Percentiles rank a stretch among this genome's conserved stretches.
Evolutionary conservation across 2,113 vertebrate species (phyloP).

Genomic region (Amazona guildingii): DNA sequence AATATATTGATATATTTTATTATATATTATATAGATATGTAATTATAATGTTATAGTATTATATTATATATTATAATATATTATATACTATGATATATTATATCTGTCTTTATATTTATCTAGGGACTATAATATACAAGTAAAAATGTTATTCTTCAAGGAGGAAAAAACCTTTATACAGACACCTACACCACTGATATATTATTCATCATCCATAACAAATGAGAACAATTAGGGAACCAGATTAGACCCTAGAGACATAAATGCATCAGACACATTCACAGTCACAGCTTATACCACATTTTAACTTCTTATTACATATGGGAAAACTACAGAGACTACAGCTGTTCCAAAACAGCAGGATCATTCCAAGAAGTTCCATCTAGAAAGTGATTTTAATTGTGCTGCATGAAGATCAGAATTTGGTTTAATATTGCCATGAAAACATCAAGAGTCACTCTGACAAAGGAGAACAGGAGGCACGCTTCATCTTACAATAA

Average conservation of each 20-base stretch:
- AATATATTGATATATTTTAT: neutral
- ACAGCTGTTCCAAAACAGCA: neutral
- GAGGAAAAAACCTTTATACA: neutral
- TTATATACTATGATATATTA: too few relatives aligned
- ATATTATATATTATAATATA: too few relatives aligned
- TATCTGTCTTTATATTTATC: too few relatives aligned
- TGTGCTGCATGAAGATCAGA: neutral
- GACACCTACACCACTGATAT: constrained; percentile 8
- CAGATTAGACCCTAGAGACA: constrained; percentile 2
- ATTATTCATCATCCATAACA: constrained; percentile 16
- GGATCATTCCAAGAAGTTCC: neutral
- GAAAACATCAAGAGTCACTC: neutral
- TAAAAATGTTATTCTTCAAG: neutral
- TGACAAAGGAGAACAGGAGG: neutral
- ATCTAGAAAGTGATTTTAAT: neutral
- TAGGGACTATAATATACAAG: neutral
- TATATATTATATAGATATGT: too few relatives aligned
- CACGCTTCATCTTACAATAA: neutral
- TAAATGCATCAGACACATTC: neutral
- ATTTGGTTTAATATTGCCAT: neutral
- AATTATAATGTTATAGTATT: too few relatives aligned
- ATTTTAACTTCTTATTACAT: neutral
- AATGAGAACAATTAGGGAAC: constrained; percentile 1
- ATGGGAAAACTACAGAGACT: neutral
- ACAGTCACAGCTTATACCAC: neutral